These are phyloP conservation scores for Neoscelio sp. DNA, from an alignment of 2,888 invertebrate species.

Conservation along the genomic window DNA sequence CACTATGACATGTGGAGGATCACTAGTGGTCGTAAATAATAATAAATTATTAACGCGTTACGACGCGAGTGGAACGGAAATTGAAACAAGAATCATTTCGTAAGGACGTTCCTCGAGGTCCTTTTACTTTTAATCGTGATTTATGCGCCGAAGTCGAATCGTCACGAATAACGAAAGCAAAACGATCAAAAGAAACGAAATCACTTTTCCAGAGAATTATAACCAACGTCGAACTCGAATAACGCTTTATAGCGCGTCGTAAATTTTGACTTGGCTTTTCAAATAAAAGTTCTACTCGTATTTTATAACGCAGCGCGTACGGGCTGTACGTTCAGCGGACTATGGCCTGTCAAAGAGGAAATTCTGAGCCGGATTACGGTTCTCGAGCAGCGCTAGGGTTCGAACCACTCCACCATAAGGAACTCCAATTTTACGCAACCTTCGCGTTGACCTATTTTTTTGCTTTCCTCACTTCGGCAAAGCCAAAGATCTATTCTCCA, in stretches of 20 bases:
- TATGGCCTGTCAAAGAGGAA: constrained; percentile 31
- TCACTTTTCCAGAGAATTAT: constrained; percentile 6
- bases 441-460: too few relatives aligned
- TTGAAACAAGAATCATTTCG: too few relatives aligned
- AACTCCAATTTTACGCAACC: too few relatives aligned
- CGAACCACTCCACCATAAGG: too few relatives aligned
- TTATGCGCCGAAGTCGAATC: background rate
- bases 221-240: constrained; percentile 12
- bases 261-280: constrained; percentile 9
- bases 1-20: too few relatives aligned
- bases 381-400: background rate
- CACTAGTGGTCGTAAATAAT: too few relatives aligned
- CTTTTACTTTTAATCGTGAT: too few relatives aligned
- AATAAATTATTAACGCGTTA: too few relatives aligned
- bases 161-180: background rate
- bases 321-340: constrained; percentile 19
- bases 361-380: background rate
- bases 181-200: background rate
- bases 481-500: too few relatives aligned
- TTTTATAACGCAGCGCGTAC: constrained; percentile 19
- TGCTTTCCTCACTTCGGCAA: too few relatives aligned
- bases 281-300: constrained; percentile 30
- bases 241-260: constrained; percentile 14
- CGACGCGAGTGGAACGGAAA: too few relatives aligned
- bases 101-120: too few relatives aligned